These are phyloP conservation scores for Sebastolobus altivelis DNA, from an alignment of 2,797 vertebrate genomes.

Conservation along the genomic window DNA sequence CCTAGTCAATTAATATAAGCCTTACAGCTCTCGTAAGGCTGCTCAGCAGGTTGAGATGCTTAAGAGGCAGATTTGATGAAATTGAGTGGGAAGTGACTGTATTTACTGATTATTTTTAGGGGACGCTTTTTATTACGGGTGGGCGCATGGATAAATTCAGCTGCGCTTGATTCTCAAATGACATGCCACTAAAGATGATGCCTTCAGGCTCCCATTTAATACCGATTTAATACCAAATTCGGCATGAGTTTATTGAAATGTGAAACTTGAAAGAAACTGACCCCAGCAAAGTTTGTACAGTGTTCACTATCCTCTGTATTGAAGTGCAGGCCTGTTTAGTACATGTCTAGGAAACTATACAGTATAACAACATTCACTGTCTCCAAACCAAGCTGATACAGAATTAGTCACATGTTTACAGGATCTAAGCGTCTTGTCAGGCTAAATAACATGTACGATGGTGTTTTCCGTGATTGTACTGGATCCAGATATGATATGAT, in stretches of 20 bases:
- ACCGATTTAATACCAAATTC: slow-evolving; percentile 29
- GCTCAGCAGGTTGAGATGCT: slow-evolving; percentile 48
- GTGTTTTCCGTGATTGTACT: background rate
- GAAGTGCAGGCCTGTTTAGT: background rate
- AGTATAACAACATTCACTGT: background rate
- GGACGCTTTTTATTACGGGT: slow-evolving; percentile 26
- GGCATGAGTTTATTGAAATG: slow-evolving; percentile 33
- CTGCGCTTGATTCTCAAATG: slow-evolving; percentile 30
- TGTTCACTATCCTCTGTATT: background rate
- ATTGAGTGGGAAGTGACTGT: slow-evolving; percentile 53
- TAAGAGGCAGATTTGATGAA: slow-evolving; percentile 67
- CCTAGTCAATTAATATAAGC: slow-evolving; percentile 74
- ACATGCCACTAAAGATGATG: slow-evolving; percentile 42
- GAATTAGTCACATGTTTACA: background rate
- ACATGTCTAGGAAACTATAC: background rate
- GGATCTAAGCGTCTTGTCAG: background rate
- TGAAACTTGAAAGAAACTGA: slow-evolving; percentile 14
- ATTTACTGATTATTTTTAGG: slow-evolving; percentile 69
- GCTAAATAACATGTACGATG: background rate
- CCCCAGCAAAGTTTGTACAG: slow-evolving; percentile 3
- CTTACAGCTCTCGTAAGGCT: slow-evolving; percentile 33
- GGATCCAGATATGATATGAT: background rate
- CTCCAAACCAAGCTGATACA: background rate
- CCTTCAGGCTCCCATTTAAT: slow-evolving; percentile 28
- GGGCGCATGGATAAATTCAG: slow-evolving; percentile 41